phyloP scores from a whole-genome alignment of 2,888 invertebrate genomes.

The Nezara viridula region DNA sequence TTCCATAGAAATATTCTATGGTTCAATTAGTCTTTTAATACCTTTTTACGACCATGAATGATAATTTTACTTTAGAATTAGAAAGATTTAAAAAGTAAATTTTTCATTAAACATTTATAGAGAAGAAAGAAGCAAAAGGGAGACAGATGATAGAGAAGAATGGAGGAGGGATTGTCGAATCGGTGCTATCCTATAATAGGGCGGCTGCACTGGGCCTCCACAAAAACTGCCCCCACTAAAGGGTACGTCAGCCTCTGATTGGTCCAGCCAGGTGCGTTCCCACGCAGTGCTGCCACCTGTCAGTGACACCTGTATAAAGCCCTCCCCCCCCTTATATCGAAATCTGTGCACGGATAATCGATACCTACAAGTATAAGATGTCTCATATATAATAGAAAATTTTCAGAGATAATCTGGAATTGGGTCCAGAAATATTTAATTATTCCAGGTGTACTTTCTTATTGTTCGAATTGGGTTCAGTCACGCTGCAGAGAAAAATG shows the following conservation, averaged over 20 bases:
- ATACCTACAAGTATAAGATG: no score
- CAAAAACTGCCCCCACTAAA: constrained; percentile 39
- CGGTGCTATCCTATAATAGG: constrained; percentile 2
- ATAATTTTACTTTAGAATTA: not conserved
- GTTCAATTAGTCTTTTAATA: no score
- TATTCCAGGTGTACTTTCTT: no score
- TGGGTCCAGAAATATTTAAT: no score
- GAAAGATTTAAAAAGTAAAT: not conserved
- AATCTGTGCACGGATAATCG: not conserved
- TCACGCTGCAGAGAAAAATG: no score
- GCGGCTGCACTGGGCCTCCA: not conserved
- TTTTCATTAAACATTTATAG: not conserved
- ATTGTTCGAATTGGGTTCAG: no score
- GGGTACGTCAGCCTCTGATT: constrained; percentile 14
- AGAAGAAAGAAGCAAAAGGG: not conserved
- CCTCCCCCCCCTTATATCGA: not conserved
- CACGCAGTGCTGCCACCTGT: constrained; percentile 45
- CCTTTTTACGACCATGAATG: no score
- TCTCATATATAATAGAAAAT: no score
- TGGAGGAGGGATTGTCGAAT: constrained; percentile 3
- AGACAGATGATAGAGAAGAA: constrained; percentile 8
- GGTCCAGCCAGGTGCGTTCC: constrained; percentile 41
- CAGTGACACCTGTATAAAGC: not conserved
- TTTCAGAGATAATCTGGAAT: no score
- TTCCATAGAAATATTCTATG: no score